Percentiles rank a stretch among this genome's conserved stretches.
Conservation (phyloP, 2,888 invertebrate genomes). For the Drosophila peninsularis region DNA sequence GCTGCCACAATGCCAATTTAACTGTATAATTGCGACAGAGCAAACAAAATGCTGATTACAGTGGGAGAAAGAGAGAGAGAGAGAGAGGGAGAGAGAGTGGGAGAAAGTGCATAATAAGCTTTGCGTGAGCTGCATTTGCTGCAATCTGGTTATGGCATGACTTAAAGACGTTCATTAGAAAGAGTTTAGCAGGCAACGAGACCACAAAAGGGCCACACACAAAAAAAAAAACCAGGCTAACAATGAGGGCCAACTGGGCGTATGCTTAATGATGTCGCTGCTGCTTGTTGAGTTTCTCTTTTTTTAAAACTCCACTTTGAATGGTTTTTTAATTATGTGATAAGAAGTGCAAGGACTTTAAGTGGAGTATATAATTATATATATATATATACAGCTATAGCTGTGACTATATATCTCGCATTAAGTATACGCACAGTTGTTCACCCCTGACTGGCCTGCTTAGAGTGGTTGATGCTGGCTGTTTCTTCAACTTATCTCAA, state of each 20-base stretch:
- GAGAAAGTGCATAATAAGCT: constrained; percentile 16
- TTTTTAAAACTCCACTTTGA: neutral
- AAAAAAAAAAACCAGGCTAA: constrained; percentile 16
- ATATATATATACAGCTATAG: neutral
- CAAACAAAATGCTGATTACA: constrained; percentile 37
- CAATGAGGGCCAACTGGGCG: constrained; percentile 26
- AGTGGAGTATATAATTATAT: neutral
- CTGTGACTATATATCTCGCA: neutral
- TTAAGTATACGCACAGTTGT: neutral
- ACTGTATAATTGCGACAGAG: constrained; percentile 49
- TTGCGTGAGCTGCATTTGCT: constrained; percentile 38
- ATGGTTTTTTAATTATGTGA: neutral
- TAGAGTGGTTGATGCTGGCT: too few species aligned
- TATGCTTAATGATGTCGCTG: constrained; percentile 34
- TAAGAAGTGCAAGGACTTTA: neutral
- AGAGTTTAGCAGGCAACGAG: constrained; percentile 13
- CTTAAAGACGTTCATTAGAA: constrained; percentile 44
- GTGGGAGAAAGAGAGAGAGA: neutral
- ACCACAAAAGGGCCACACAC: constrained; percentile 28
- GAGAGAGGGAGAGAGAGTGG: neutral
- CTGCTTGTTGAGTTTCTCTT: constrained; percentile 5
- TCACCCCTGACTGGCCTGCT: fast-evolving
- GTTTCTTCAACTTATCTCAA: neutral
- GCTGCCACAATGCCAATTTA: constrained; percentile 38
- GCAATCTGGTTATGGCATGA: constrained; percentile 36